phyloP scores from a whole-genome alignment of 1,140 invertebrate genomes.

The Sycobia sp. region DNA sequence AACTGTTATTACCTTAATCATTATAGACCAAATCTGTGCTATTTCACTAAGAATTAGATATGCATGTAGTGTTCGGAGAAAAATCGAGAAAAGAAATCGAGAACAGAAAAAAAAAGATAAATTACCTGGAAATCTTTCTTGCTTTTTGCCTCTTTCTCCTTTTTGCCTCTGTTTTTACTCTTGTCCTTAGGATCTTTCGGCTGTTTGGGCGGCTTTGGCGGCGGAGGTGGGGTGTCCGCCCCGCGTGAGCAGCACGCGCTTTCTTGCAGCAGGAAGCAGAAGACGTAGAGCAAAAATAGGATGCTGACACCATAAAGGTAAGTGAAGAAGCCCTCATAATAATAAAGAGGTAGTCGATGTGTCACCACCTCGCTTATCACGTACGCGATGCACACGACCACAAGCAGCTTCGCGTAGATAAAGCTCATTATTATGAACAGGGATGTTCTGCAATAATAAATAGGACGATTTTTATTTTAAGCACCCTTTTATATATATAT shows the following conservation, averaged over 20 bases:
- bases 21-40: too few species aligned
- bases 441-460: conserved; percentile 77
- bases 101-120: too few species aligned
- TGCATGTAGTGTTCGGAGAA: too few species aligned
- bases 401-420: conserved; percentile 89
- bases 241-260: conserved; percentile 79
- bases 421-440: conserved; percentile 93
- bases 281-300: conserved; percentile 93
- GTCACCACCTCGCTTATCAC: conserved; percentile 92
- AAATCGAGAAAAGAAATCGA: too few species aligned
- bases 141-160: conserved; percentile 60
- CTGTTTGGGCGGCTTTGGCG: conserved; percentile 75
- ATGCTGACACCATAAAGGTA: conserved; percentile 95
- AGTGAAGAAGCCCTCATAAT: conserved; percentile 96
- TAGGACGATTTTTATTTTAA: too few species aligned
- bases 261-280: conserved; percentile 94
- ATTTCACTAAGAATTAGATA: too few species aligned
- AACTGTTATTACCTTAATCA: too few species aligned
- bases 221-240: conserved; percentile 69
- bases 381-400: conserved; percentile 89
- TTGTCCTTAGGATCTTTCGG: conserved; percentile 76
- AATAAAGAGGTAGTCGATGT: conserved; percentile 86
- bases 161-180: conserved; percentile 63
- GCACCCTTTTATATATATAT: too few species aligned
- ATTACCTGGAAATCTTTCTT: conserved; percentile 68